Conservation (phyloP, 2,888 invertebrate genomes). For the Cryptops parisi region DNA sequence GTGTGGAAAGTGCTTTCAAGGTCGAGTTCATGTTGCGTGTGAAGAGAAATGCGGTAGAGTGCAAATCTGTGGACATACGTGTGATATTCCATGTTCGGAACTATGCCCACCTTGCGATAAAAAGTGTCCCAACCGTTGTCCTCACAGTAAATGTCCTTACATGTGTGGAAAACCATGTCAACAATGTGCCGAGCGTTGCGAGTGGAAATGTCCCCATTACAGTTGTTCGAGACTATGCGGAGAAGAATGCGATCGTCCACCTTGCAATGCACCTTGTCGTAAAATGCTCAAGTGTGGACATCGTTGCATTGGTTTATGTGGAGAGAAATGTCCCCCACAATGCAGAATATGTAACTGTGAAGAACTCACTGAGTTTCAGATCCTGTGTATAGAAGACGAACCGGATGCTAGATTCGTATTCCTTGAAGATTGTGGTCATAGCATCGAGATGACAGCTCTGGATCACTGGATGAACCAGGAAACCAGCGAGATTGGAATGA, state of each 20-base stretch:
- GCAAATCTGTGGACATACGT: conserved; percentile 31
- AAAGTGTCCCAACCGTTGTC: conserved; percentile 28
- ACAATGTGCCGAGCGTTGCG: conserved; percentile 29
- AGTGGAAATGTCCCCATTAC: conserved; percentile 27
- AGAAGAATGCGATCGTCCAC: conserved; percentile 28
- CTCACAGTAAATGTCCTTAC: conserved; percentile 26
- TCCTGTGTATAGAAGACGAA: conserved; percentile 40
- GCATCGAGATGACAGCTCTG: conserved; percentile 30
- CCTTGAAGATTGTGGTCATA: conserved; percentile 28
- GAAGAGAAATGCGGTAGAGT: conserved; percentile 25
- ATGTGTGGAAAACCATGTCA: conserved; percentile 27
- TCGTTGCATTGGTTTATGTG: conserved; percentile 32
- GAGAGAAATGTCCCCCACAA: conserved; percentile 31
- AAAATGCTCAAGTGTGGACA: conserved; percentile 28
- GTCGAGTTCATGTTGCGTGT: conserved; percentile 30
- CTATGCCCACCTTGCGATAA: conserved; percentile 30
- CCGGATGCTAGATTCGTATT: conserved; percentile 34
- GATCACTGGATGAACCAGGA: conserved; percentile 25
- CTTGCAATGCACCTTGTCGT: conserved; percentile 27
- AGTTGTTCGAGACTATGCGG: conserved; percentile 27
- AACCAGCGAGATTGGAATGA: conserved; percentile 26
- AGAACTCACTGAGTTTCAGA: conserved; percentile 21
- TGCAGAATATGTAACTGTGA: conserved; percentile 14
- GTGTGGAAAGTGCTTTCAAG: conserved; percentile 30
- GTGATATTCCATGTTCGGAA: conserved; percentile 27